phyloP scores from a whole-genome alignment of 2,888 invertebrate genomes.

The Conus canariensis region DNA sequence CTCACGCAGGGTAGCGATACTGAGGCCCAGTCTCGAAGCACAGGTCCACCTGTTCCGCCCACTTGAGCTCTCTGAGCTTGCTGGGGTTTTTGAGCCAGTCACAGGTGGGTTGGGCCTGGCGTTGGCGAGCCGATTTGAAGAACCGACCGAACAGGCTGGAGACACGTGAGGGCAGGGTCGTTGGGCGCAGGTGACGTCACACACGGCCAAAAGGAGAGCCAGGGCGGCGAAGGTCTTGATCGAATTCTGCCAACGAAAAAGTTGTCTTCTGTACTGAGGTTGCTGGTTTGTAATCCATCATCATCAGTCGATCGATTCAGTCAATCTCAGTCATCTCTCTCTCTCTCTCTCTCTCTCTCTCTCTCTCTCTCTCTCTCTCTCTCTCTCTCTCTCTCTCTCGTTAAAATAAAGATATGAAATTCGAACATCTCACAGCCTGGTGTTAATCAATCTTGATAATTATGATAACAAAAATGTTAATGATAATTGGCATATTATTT shows the following conservation, averaged over 20 bases:
- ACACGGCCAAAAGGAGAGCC: conserved; percentile 25
- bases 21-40: conserved; percentile 38
- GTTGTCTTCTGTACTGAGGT: no score
- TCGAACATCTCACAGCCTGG: no score
- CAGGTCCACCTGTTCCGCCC: conserved; percentile 31
- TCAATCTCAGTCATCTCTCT: background rate
- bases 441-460: no score
- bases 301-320: no score
- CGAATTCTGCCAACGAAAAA: conserved; percentile 2
- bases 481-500: background rate
- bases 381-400: background rate
- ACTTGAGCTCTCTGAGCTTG: conserved; percentile 34
- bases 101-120: conserved; percentile 9
- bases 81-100: conserved; percentile 22
- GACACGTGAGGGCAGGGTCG: no score
- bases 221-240: conserved; percentile 1
- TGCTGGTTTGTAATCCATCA: no score
- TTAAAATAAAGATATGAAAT: no score
- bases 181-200: conserved; percentile 22
- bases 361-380: background rate
- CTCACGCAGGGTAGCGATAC: conserved; percentile 37
- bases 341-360: background rate
- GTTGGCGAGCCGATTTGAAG: background rate
- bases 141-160: conserved; percentile 21
- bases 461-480: background rate